A percentile compares a stretch with the other conserved stretches of the same genome.
Conservation (phyloP, 2,113 vertebrate species). For the Lynx canadensis region DNA sequence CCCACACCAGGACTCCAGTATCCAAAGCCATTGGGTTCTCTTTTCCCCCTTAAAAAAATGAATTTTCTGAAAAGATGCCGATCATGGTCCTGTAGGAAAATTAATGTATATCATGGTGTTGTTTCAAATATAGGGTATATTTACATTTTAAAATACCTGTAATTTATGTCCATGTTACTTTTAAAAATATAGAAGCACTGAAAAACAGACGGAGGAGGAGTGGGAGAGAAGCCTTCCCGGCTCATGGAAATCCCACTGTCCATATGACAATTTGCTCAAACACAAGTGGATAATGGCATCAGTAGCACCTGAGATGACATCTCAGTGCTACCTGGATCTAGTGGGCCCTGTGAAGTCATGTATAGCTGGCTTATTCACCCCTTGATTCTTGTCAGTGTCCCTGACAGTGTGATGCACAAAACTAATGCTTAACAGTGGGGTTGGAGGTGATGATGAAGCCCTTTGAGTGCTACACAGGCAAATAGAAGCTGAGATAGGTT, state of each 20-base stretch:
- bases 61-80: not conserved
- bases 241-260: not conserved
- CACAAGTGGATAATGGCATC: not conserved
- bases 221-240: not conserved
- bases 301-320: not conserved
- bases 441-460: not conserved
- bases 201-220: not conserved
- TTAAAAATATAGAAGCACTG: not conserved
- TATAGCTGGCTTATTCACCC: not conserved
- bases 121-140: not conserved
- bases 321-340: not conserved
- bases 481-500: slow-evolving; percentile 45
- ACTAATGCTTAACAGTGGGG: not conserved
- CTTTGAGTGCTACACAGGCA: not conserved
- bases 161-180: not conserved
- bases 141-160: not conserved
- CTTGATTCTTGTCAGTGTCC: not conserved
- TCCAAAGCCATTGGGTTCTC: not conserved
- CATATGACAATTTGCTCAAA: not conserved
- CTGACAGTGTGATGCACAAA: not conserved
- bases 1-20: not conserved
- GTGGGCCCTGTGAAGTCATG: not conserved
- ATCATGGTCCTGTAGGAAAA: too few relatives aligned
- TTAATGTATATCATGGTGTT: not conserved
- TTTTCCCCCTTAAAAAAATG: not conserved